Base-by-base conservation (phyloP, 1,140 invertebrate species). In the Bilobella aurantiaca region DNA sequence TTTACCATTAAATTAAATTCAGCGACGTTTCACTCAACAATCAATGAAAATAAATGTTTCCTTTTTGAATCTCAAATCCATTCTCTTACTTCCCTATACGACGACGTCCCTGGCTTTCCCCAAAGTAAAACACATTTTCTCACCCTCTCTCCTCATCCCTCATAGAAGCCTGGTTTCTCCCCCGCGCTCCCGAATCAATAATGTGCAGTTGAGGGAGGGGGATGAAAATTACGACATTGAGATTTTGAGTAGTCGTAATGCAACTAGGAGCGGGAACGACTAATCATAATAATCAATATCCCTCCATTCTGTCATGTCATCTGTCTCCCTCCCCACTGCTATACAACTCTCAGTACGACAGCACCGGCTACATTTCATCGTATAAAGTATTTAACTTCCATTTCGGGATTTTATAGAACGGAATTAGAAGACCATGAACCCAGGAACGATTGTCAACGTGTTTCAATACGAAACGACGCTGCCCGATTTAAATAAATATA, bases 261-360 rank as follows among this genome's bases (percentile, higher is more conserved):
- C 8, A 42, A 42, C 8, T n/a, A 42, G 25, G 49, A 53, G 25
- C 12, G 49, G 23, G 49, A 53, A 53, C 49, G 25, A 53, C 49
- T 53, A 53, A 53, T 53, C 49, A 53, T 53, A 53, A 53, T 53
- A 53, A 53, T 53, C 49, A 53, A 53, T 53, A 53, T 16, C 12
- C 49, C 23, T 3, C 21, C 49, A 23, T 23, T 23, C 49, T 53
- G 49, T 53, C 49, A 53, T 53, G 49, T 53, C 49, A 53, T 53
- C 49, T 53, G 49, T 53, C 49, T 8, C 5, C 49, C 49, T 14
- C 49, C 49, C 49, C n/a, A 42, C 37, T 42, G n/a, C 37, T n/a
- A n/a, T n/a, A 42, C 8, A 12, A 42, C n/a, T 42, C 37, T 42
- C n/a, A 8, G 8, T 42, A 42, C 37, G n/a, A 8, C 8, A 42